phyloP scores from a whole-genome alignment of 1,140 invertebrate species.

The Neomicropteryx cornuta region DNA sequence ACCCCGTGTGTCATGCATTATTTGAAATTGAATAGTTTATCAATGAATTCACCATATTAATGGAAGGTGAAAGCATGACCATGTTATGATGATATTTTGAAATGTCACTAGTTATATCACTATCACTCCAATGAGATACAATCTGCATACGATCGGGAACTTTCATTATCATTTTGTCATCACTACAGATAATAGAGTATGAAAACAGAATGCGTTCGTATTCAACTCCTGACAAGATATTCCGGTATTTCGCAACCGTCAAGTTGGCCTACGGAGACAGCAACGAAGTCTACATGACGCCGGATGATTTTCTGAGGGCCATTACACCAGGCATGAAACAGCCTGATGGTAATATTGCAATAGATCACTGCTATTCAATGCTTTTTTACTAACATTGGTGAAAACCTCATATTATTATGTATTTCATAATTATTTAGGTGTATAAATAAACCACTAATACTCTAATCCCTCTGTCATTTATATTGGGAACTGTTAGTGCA shows the following conservation, averaged over 20 bases:
- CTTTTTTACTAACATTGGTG: no score
- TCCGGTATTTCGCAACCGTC: conserved; percentile 98
- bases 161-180: conserved; percentile 6
- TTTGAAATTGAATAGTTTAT: no score
- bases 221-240: conserved; percentile 98
- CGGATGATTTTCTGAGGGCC: conserved; percentile 93
- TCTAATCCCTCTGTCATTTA: neutral
- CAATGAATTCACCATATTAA: no score
- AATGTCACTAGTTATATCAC: conserved; percentile 9
- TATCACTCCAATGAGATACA: conserved; percentile 6
- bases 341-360: conserved; percentile 71
- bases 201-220: conserved; percentile 92
- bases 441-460: neutral
- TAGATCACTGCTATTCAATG: no score
- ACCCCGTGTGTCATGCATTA: no score
- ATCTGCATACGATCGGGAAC: conserved; percentile 5
- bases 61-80: no score
- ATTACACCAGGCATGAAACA: conserved; percentile 95
- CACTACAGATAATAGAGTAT: conserved; percentile 88
- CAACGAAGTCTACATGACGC: conserved; percentile 92
- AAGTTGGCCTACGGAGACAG: conserved; percentile 62
- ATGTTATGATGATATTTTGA: conserved; percentile 6
- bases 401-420: neutral
- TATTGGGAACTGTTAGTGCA: neutral
- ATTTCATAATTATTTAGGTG: neutral